These are phyloP conservation scores for Mionectes olivaceus DNA, from an alignment of 2,797 vertebrate species.

Conservation along the genomic window DNA sequence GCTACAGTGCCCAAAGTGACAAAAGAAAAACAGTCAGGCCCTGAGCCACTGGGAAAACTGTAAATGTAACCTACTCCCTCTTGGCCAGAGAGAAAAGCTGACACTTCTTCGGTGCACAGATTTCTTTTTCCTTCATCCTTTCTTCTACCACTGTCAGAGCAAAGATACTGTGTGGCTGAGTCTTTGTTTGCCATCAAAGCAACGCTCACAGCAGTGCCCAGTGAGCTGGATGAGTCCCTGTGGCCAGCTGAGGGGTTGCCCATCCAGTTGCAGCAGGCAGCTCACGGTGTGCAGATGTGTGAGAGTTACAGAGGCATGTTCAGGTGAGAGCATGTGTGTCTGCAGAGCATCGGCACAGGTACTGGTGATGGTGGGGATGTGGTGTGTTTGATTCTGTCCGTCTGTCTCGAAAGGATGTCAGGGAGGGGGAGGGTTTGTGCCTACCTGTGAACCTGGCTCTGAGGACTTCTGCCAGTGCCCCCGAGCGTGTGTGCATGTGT, in stretches of 20 bases:
- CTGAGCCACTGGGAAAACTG: not conserved
- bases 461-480: not conserved
- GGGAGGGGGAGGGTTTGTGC: not conserved
- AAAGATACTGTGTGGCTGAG: not conserved
- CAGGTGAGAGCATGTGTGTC: not conserved
- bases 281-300: accelerated
- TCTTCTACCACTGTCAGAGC: not conserved
- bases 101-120: not conserved
- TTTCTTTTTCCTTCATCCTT: not conserved
- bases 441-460: not conserved
- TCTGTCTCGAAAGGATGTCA: not conserved
- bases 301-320: not conserved
- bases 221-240: not conserved
- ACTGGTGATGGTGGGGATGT: not conserved
- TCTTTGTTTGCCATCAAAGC: not conserved
- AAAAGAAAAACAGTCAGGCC: not conserved
- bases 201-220: accelerated
- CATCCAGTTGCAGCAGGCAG: not conserved
- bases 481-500: not conserved
- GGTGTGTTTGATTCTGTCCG: not conserved
- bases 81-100: not conserved
- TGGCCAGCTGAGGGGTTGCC: not conserved
- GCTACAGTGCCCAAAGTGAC: not conserved
- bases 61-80: not conserved
- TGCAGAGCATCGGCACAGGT: not conserved